Conservation (phyloP, 2,797 vertebrate genomes). For the Macropodus opercularis region DNA sequence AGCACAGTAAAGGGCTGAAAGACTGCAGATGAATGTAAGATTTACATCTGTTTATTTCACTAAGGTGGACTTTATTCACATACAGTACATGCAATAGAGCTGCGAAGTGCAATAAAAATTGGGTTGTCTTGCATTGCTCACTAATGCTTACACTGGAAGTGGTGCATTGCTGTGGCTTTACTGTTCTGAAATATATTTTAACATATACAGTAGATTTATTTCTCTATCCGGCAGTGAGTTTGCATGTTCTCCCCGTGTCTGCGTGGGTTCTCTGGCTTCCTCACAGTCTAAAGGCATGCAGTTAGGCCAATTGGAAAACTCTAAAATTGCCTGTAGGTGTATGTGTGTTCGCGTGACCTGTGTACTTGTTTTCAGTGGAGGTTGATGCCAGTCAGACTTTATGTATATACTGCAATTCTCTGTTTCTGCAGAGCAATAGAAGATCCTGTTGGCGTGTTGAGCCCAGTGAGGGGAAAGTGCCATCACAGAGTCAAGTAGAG, state of each 20-base stretch:
- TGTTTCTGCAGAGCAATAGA: conserved; percentile 70
- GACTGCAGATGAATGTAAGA: conserved; percentile 34
- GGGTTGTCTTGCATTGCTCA: conserved; percentile 4
- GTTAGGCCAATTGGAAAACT: too few species aligned
- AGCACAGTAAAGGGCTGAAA: conserved; percentile 35
- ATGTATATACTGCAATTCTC: too few species aligned
- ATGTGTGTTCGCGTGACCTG: too few species aligned
- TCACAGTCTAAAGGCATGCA: too few species aligned
- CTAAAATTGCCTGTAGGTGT: too few species aligned
- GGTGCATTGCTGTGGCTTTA: background rate
- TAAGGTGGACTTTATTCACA: conserved; percentile 22
- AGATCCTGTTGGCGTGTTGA: conserved; percentile 80
- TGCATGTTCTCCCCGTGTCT: too few species aligned
- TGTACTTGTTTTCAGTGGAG: conserved; percentile 2
- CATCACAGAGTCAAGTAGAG: conserved; percentile 68
- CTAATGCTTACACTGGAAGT: conserved; percentile 4
- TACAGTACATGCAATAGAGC: conserved; percentile 27
- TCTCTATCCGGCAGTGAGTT: too few species aligned
- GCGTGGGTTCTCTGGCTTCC: too few species aligned
- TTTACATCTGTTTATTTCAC: conserved; percentile 41
- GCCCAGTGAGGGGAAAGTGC: conserved; percentile 83
- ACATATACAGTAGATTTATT: too few species aligned
- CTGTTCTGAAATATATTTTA: background rate
- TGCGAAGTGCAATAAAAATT: conserved; percentile 7
- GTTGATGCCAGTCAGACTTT: too few species aligned